Percentiles rank a stretch among this genome's conserved stretches.
Conservation (phyloP, 2,113 vertebrate genomes). For the Tangachromis dhanisi region DNA sequence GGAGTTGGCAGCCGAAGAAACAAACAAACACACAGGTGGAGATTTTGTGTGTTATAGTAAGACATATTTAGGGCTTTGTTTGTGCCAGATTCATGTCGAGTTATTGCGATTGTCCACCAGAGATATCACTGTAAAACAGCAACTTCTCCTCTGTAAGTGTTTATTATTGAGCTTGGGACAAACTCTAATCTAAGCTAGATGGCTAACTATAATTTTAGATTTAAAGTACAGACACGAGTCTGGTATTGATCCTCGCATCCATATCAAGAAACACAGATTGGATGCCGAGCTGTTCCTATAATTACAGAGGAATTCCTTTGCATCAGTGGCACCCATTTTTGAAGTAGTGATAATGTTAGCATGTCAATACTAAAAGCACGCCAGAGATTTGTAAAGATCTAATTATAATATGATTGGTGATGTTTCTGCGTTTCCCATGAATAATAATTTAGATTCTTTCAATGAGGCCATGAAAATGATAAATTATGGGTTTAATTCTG, state of each 20-base stretch:
- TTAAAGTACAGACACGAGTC: neutral
- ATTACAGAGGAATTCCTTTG: neutral
- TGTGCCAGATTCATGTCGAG: neutral
- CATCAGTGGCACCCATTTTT: neutral
- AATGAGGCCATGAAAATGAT: neutral
- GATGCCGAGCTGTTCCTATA: neutral
- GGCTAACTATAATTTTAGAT: neutral
- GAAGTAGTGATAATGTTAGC: neutral
- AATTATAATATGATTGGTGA: neutral
- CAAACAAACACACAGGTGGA: neutral
- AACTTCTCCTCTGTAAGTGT: neutral
- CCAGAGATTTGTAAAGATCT: neutral
- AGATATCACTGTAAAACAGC: neutral
- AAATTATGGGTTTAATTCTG: neutral
- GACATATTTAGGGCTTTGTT: neutral
- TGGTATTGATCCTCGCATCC: neutral
- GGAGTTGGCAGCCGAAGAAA: neutral
- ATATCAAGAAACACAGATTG: neutral
- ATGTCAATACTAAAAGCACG: neutral
- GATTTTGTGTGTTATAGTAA: neutral
- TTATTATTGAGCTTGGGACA: neutral
- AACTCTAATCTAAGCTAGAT: neutral
- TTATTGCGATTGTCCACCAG: neutral
- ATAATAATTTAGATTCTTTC: neutral
- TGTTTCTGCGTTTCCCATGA: neutral